Percentiles rank a stretch among this genome's conserved stretches.
Evolutionary conservation across 2,113 vertebrate species (phyloP).

Genomic region (Dicentrarchus labrax): DNA sequence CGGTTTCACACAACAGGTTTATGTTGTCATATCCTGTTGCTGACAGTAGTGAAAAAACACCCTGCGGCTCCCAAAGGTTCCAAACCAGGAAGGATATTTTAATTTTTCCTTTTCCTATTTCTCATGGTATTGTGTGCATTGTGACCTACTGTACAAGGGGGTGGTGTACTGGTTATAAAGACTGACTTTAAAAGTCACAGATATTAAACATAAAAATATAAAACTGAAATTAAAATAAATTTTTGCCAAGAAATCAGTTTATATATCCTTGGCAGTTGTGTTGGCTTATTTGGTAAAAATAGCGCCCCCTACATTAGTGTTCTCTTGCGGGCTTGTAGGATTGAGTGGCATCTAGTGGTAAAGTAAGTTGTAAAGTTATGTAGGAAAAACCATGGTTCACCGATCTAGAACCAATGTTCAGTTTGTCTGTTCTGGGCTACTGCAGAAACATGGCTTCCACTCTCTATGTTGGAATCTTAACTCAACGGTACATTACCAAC

Average conservation of each 20-base stretch:
- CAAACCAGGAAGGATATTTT: slow-evolving; percentile 53
- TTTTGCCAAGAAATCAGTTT: background rate
- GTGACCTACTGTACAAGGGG: background rate
- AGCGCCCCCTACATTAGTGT: background rate
- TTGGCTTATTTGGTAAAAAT: background rate
- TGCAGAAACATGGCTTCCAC: too few species aligned
- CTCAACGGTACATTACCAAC: too few species aligned
- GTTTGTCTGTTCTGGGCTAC: too few species aligned
- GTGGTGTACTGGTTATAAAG: background rate
- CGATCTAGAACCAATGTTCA: too few species aligned
- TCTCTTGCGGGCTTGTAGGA: too few species aligned
- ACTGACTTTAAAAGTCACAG: background rate
- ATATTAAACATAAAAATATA: background rate
- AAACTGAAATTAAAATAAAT: background rate
- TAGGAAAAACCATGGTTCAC: too few species aligned
- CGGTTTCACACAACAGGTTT: slow-evolving; percentile 58
- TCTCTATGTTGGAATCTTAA: background rate
- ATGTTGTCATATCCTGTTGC: slow-evolving; percentile 69
- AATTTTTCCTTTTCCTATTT: slow-evolving; percentile 29
- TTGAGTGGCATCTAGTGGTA: too few species aligned
- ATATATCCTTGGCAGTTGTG: too few species aligned
- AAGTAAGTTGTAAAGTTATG: too few species aligned
- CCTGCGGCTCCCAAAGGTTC: slow-evolving; percentile 20
- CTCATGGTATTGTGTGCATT: slow-evolving; percentile 13
- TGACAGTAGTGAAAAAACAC: slow-evolving; percentile 47